phyloP scores from a whole-genome alignment of 2,888 invertebrate species.

The Leucophora obtusa region DNA sequence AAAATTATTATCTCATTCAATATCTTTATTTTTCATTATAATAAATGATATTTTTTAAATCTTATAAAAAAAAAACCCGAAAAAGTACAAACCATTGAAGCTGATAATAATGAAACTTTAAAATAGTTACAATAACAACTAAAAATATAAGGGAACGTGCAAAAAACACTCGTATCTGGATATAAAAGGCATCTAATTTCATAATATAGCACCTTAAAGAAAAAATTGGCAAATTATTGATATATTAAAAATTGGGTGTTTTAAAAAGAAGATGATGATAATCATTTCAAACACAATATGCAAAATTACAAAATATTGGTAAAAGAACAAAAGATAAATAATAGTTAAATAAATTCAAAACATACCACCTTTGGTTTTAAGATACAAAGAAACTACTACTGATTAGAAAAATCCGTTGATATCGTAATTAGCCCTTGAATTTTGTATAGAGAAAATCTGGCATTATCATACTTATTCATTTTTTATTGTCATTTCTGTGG shows the following conservation, averaged over 20 bases:
- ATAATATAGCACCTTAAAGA: conserved; percentile 12
- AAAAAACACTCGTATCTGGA: conserved; percentile 10
- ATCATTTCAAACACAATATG: conserved; percentile 6
- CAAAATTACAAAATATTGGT: conserved; percentile 27
- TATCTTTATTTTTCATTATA: background rate
- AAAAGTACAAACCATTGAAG: conserved; percentile 12
- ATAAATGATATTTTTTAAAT: conserved; percentile 14
- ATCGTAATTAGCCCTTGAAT: background rate
- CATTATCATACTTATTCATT: conserved; percentile 43
- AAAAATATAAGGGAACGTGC: background rate
- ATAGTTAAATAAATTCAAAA: conserved; percentile 30
- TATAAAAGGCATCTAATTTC: conserved; percentile 21
- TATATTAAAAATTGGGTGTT: background rate
- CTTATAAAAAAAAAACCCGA: conserved; percentile 7
- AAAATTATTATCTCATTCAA: conserved; percentile 36
- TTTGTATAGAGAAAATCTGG: conserved; percentile 14
- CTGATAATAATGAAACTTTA: conserved; percentile 1
- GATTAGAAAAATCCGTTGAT: conserved; percentile 1
- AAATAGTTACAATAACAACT: background rate
- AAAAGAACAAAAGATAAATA: conserved; percentile 12
- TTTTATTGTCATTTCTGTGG: conserved; percentile 32
- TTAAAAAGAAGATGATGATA: conserved; percentile 5
- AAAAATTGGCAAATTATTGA: conserved; percentile 34
- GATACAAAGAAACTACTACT: conserved; percentile 3
- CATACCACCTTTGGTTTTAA: conserved; percentile 31